Evolutionary conservation across 2,888 invertebrate species (phyloP).

Genomic region (Meiosimyza platycephala): DNA sequence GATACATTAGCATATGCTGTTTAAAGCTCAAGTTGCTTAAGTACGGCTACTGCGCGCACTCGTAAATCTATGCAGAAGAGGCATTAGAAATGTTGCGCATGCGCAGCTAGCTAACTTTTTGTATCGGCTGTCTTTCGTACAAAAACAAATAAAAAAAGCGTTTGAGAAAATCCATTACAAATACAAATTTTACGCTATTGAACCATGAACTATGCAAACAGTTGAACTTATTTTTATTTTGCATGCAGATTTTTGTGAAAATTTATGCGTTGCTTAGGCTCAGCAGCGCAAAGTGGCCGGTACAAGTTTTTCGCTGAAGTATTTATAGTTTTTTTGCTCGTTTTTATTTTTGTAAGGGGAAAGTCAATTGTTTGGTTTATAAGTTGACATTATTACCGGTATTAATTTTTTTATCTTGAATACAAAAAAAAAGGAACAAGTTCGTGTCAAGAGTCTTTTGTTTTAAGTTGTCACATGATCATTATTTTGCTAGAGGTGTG

Average conservation of each 20-base stretch:
- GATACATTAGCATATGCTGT: too few relatives aligned
- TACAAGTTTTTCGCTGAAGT: conserved; percentile 1
- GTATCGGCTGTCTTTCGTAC: background rate
- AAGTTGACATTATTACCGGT: too few relatives aligned
- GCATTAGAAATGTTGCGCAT: background rate
- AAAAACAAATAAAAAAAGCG: background rate
- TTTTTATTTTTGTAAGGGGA: too few relatives aligned
- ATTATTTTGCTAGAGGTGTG: too few relatives aligned
- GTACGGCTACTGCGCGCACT: conserved; percentile 24
- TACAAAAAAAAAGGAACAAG: too few relatives aligned
- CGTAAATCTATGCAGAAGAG: conserved; percentile 33
- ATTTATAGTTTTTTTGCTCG: background rate
- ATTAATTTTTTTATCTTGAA: too few relatives aligned
- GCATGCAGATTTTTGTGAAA: conserved; percentile 25
- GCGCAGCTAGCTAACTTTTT: background rate
- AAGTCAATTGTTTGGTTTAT: too few relatives aligned
- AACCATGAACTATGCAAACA: conserved; percentile 21
- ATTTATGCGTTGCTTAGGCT: conserved; percentile 25
- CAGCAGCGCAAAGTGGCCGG: background rate
- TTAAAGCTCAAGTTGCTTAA: background rate
- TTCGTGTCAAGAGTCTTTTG: too few relatives aligned
- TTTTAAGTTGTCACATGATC: too few relatives aligned
- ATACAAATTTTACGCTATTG: conserved; percentile 22
- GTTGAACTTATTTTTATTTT: conserved; percentile 8
- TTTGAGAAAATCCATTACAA: background rate